Base-by-base conservation (phyloP, 2,888 invertebrate species). In the Agelastica alni region DNA sequence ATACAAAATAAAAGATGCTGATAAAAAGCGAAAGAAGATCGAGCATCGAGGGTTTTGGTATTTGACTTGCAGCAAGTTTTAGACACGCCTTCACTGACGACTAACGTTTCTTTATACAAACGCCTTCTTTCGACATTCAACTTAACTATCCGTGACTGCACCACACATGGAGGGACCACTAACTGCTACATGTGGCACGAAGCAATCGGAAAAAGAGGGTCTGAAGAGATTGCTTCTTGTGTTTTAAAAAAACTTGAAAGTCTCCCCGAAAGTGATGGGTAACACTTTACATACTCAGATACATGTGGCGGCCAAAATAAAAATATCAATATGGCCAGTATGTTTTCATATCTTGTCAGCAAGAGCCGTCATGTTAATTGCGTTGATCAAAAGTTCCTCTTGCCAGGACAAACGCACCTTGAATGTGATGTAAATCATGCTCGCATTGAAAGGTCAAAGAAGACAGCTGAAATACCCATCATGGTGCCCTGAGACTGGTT, bases 301-400 rank as follows among this genome's bases (percentile, higher is more conserved):
- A 57, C 56, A 53, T 62, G 62, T 55, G 62, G 61, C 5, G 65
- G 59, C 12, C 62, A 63, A 56, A 63, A 65, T 43, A 56, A 56
- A 43, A 61, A 63, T 31, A 57, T 58, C 12, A 55, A 54, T 36
- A 56, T 64, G 49, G 44, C 56, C 31, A 37, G 43, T 26, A 63
- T 64, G 62, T 58, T 64, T 44, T 31, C 55, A 26, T 49, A 51
- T 34, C 17, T 20, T 20, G 46, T 36, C 32, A 18, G 32, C 13
- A 46, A 10, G 14, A 46, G 32, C 18, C 17, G 13, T 14, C 22
- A 26, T 13, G 20, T 46, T 34, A 9, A 36, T 10, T 31, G 32
- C 13, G 13, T 26, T 22, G 46, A 46, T 46, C 46, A 32, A 10
- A 46, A 46, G 34, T 46, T 32, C 13, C 13, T 37, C n/a, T 32